Conservation (phyloP, 2,113 vertebrate species). For the Leptocoma aspasia region DNA sequence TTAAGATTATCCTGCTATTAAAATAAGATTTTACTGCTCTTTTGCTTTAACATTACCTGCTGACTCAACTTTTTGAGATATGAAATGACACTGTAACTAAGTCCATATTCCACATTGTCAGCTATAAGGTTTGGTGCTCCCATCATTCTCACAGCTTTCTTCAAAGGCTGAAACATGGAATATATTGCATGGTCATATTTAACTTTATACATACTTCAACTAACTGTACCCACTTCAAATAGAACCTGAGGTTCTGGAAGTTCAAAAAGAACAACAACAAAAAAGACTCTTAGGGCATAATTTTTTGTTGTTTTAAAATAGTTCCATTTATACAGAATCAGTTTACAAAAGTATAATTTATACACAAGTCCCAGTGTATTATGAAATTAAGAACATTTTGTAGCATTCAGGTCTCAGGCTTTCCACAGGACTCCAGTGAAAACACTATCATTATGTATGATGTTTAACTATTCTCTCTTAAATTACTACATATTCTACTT, state of each 20-base stretch:
- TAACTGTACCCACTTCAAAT: not conserved
- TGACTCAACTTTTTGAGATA: constrained; percentile 99
- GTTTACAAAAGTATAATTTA: not conserved
- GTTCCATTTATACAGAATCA: not conserved
- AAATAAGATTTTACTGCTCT: constrained; percentile 30
- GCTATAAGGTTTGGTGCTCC: constrained; percentile 94
- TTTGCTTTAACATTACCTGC: constrained; percentile 81
- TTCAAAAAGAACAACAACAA: not conserved
- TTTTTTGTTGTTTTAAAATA: not conserved
- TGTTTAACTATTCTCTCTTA: not conserved
- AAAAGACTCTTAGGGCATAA: not conserved
- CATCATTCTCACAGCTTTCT: constrained; percentile 97
- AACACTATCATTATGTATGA: not conserved
- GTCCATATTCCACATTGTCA: constrained; percentile 95
- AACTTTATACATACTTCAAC: not conserved
- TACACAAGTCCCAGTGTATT: not conserved
- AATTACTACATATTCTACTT: not conserved
- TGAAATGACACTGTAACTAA: constrained; percentile 97
- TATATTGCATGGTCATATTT: not conserved
- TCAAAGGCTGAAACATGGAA: constrained; percentile 80
- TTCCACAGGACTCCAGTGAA: not conserved
- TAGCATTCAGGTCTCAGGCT: not conserved
- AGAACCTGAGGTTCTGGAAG: not conserved
- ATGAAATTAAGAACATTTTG: not conserved
- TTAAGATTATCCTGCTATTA: constrained; percentile 16